A percentile compares a stretch with the other conserved stretches of the same genome.
Evolutionary conservation across 1,140 invertebrate genomes (phyloP).

Genomic region (Frieseomelitta varia): DNA sequence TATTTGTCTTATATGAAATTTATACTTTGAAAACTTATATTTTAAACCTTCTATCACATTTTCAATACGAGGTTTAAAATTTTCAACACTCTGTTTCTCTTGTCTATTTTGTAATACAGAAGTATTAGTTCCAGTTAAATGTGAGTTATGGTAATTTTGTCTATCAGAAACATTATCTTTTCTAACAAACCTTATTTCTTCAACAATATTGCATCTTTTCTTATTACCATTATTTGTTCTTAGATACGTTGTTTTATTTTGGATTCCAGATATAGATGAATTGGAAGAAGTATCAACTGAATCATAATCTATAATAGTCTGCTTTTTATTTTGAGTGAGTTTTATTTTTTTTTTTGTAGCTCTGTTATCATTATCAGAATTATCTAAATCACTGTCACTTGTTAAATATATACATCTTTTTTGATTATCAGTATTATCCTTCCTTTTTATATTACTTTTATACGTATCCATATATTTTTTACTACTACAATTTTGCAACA

Average conservation of each 20-base stretch:
- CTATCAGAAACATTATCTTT: background rate
- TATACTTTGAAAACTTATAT: background rate
- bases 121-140: background rate
- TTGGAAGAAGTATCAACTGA: too few species aligned
- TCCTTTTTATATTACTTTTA: background rate
- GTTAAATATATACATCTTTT: background rate
- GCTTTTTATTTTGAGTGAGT: background rate
- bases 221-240: background rate
- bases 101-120: too few species aligned
- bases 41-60: background rate
- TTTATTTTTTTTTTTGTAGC: background rate
- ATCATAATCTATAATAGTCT: too few species aligned
- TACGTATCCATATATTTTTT: too few species aligned
- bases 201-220: background rate
- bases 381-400: too few species aligned
- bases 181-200: background rate
- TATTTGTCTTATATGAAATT: background rate
- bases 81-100: background rate
- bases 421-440: background rate
- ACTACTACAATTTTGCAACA: too few species aligned
- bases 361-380: background rate
- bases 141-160: background rate
- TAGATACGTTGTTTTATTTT: too few species aligned
- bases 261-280: too few species aligned
- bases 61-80: background rate